phyloP scores from a whole-genome alignment of 2,113 vertebrate genomes.

The Paradoxurus hermaphroditus region DNA sequence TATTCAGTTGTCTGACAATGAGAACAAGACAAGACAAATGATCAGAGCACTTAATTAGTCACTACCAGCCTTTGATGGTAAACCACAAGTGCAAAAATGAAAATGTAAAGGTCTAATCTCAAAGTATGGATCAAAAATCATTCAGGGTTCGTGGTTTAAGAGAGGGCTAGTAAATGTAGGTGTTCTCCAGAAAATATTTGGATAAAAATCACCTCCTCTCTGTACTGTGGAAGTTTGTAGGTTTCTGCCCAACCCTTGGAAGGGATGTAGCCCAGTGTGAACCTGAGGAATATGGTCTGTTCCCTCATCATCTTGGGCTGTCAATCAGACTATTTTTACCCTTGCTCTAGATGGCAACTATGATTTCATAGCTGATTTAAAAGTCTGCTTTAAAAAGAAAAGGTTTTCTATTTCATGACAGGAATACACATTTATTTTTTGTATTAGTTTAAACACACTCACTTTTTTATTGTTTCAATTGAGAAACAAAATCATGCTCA shows the following conservation, averaged over 20 bases:
- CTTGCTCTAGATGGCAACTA: neutral
- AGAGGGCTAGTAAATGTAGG: neutral
- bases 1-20: neutral
- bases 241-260: too few relatives aligned
- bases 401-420: neutral
- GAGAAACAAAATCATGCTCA: neutral
- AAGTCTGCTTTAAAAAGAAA: neutral
- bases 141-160: neutral
- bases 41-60: neutral
- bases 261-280: neutral
- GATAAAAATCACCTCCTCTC: neutral
- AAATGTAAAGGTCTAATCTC: neutral
- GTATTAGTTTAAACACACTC: neutral
- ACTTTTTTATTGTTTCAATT: neutral
- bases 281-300: neutral
- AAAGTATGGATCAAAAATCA: neutral
- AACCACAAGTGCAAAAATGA: constrained; percentile 16
- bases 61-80: neutral
- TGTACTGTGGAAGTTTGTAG: neutral
- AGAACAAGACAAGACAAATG: neutral
- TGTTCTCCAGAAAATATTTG: neutral
- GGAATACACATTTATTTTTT: neutral
- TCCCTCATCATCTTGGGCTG: neutral
- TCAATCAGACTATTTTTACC: neutral
- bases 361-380: neutral